A percentile compares a stretch with the other conserved stretches of the same genome.
Conservation (phyloP, 2,888 invertebrate species). For the Troides helena region DNA sequence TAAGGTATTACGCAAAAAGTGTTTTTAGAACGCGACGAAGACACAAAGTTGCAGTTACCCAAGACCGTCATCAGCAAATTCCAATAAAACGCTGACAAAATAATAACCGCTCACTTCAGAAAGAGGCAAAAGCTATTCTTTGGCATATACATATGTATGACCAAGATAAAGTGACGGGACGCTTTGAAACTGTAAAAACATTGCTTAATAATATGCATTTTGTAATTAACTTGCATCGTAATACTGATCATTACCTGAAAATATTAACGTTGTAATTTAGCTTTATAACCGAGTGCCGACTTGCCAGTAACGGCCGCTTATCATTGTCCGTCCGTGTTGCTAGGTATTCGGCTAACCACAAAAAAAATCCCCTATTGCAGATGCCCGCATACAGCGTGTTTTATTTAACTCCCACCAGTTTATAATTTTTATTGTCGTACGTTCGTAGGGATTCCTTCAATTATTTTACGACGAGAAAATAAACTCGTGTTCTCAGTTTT, state of each 20-base stretch:
- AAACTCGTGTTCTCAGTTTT: slow-evolving; percentile 25
- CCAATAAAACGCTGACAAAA: slow-evolving; percentile 50
- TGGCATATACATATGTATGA: slow-evolving; percentile 1
- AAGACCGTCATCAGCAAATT: slow-evolving; percentile 58
- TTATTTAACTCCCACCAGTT: slow-evolving; percentile 47
- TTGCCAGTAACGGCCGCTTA: slow-evolving; percentile 5
- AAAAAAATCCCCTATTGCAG: slow-evolving; percentile 46
- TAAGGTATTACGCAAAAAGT: slow-evolving; percentile 16
- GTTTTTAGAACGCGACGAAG: slow-evolving; percentile 52
- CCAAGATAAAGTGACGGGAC: slow-evolving; percentile 4
- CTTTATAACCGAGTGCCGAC: neutral
- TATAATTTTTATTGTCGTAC: slow-evolving; percentile 56
- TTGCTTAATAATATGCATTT: slow-evolving; percentile 24
- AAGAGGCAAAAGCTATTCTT: slow-evolving; percentile 3
- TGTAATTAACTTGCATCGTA: slow-evolving; percentile 8
- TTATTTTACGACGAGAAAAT: slow-evolving; percentile 33
- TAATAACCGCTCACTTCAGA: slow-evolving; percentile 11
- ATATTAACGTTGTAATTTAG: slow-evolving; percentile 7
- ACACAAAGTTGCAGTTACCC: slow-evolving; percentile 58
- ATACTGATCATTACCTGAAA: slow-evolving; percentile 9
- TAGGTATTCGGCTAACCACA: slow-evolving; percentile 54
- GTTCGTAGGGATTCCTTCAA: slow-evolving; percentile 41
- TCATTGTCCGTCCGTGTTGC: neutral
- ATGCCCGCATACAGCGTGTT: slow-evolving; percentile 60
- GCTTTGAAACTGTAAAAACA: slow-evolving; percentile 19